Conservation (phyloP, 1,140 invertebrate genomes). For the Homalodisca vitripennis region DNA sequence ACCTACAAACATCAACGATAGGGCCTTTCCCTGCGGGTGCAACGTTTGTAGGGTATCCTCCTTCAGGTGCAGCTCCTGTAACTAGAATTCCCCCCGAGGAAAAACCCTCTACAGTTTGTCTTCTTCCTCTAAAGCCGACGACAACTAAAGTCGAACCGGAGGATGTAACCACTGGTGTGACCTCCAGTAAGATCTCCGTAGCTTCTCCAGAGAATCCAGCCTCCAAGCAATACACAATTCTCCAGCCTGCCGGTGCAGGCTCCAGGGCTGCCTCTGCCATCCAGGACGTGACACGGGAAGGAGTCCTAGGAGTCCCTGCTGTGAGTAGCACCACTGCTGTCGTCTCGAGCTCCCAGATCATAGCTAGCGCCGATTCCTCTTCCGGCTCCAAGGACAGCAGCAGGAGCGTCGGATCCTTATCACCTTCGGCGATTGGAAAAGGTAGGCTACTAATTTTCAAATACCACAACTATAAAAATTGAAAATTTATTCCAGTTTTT, state of each 20-base stretch:
- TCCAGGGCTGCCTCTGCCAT: constrained; percentile 74
- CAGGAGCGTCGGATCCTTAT: constrained; percentile 55
- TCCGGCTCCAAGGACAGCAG: constrained; percentile 35
- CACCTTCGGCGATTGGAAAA: constrained; percentile 69
- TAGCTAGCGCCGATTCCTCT: neutral
- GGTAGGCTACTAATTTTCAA: too few species aligned
- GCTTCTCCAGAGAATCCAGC: constrained; percentile 54
- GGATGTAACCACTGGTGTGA: constrained; percentile 36
- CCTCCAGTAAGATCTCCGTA: constrained; percentile 41
- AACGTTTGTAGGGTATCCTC: constrained; percentile 63
- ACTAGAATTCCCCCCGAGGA: constrained; percentile 1
- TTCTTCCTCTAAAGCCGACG: constrained; percentile 52
- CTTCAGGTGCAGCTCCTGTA: constrained; percentile 40
- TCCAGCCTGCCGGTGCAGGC: constrained; percentile 74
- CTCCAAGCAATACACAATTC: constrained; percentile 75
- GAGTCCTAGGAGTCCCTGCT: constrained; percentile 62
- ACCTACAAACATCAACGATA: constrained; percentile 50
- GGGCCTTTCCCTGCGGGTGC: constrained; percentile 62
- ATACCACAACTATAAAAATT: too few species aligned
- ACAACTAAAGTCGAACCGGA: constrained; percentile 46
- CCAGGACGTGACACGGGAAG: constrained; percentile 70
- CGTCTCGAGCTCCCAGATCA: neutral
- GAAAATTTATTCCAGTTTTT: too few species aligned
- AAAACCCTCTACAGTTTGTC: constrained; percentile 41
- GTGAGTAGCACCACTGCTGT: constrained; percentile 53